Evolutionary conservation across 1,140 invertebrate species (phyloP), one percentile per base, ranked within the genome.

Genomic region (Asobara japonica): DNA sequence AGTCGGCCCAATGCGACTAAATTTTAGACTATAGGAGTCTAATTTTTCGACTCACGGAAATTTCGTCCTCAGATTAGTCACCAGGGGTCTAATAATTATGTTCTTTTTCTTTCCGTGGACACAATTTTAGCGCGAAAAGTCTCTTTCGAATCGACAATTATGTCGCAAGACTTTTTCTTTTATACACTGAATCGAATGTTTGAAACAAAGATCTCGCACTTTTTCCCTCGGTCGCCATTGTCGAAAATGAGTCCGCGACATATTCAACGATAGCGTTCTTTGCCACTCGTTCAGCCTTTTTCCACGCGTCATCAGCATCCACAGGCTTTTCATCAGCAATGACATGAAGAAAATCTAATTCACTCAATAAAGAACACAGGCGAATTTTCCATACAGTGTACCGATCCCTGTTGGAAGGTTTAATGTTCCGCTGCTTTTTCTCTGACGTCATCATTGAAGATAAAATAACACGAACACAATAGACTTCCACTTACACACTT

Each of bases 141-240:
- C 79, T 79, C 56, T 87, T 87, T 25, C 82, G 72, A n/a, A 83
- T 20, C 6, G 80, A 75, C 29, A 87, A 69, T 72, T 86, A 82
- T 2, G 79, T 83, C 13, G 82, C 84, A 16, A 83, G 65, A 78
- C 82, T 86, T 79, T 83, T 83, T n/a, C 85, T 67, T 69, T 86
- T 81, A 67, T 84, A 87, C 2, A 87, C 66, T 3, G 67, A 64
- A 74, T 88, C 83, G 48, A 88, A 75, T 33, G 75, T 81, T 62
- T 75, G 38, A 18, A 86, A 76, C 75, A 88, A 83, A 41, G 81
- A 48, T 73, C 74, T 80, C 10, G 83, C 81, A 3, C 78, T 80
- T 20, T 18, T 38, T n/a, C 77, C 77, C 48, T 72, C 68, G 68
- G 77, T 80, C 1, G 78, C 83, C 74, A 84, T 83, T 71, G 67